Evolutionary conservation across 35 echinoderm and acorn worm species (phyloP), one percentile per base, ranked within the genome.

Genomic region (Amphiura filiformis): DNA sequence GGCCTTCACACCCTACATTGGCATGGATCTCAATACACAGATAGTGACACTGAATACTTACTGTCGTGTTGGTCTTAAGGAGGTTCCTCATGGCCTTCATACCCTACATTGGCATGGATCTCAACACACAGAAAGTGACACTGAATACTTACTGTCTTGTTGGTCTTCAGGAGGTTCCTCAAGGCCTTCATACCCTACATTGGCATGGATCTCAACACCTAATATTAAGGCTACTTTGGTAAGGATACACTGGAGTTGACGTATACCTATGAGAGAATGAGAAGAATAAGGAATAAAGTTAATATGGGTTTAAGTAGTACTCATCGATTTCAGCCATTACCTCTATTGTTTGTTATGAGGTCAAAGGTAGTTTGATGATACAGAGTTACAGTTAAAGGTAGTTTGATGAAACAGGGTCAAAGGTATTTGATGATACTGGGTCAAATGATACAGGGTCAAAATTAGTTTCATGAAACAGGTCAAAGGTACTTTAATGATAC

Each of bases 21-120:
- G 81, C 83, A 52, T 99, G 96, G 65, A 99, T 82, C 80, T 95
- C 90, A 2, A 99, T 90, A 22, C 96, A 93, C 5, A 99, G 34
- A n/a, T 0, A 99, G 56, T 0, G 95, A 80, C 28, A 86, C 75
- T n/a, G n/a, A n/a, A n/a, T 17, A 99, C 96, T 84, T 99, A 99
- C 96, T 92, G 85, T 99, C 96, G 79, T 88, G 83, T 65, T 99
- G 96, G 47, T 99, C 85, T 83, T 92, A 90, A 0, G 96, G 96
- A 26, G 96, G 96, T 65, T 93, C 84, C 78, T 94, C 90, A 31
- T 95, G 84, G 26, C 44, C 90, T 77, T 95, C 89, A 91, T 90
- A 99, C 28, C 83, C 77, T 56, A 94, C 93, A 40, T 89, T 83
- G 57, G 81, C 83, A 52, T 99, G 96, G 65, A 99, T 82, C 80